Base-by-base conservation (phyloP, 2,797 vertebrate species). In the Neostethus bicornis region DNA sequence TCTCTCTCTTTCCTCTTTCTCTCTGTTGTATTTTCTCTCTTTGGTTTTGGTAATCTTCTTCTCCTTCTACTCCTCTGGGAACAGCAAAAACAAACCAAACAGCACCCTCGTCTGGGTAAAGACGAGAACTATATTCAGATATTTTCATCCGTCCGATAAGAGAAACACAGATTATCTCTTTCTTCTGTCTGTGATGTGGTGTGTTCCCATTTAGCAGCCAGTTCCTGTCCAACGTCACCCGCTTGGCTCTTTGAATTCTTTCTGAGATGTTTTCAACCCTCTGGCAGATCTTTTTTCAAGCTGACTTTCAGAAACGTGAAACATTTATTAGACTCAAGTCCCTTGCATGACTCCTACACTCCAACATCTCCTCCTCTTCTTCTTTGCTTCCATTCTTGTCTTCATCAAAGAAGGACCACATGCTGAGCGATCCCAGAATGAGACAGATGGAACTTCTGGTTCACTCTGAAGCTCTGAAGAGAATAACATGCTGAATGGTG, bases 251-350 rank as follows among this genome's bases (percentile, higher is more conserved):
- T 72, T 69, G 54, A 70, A 55, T 38, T 55, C 38, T 76, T 77
- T 80, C 77, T 79, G 74, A 67, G 61, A 56, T 64, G 53, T 66
- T 84, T 84, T 82, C 67, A 20, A 75, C 66, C 80, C 70, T 66
- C 70, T 77, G 71, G 39, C 58, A 38, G 23, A 61, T 72, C 66
- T 81, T 84, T 81, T 85, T 83, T 86, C 80, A 78, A 67, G 59
- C 76, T 79, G 78, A 77, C 69, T 84, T 80, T 77, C 77, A 83
- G 59, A 59, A 70, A 68, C 31, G 61, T 85, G 80, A 83, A 87
- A 83, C 82, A 84, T 84, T 82, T 80, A 84, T 85, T 73, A 60
- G 65, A 71, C 68, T 83, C 77, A 66, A 77, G 70, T 67, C 68
- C 51, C 64, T 75, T 69, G 80, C 20, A 85, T 81, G 85, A 84